Conservation (phyloP, 2,888 invertebrate genomes). For the Uloborus plumipes region DNA sequence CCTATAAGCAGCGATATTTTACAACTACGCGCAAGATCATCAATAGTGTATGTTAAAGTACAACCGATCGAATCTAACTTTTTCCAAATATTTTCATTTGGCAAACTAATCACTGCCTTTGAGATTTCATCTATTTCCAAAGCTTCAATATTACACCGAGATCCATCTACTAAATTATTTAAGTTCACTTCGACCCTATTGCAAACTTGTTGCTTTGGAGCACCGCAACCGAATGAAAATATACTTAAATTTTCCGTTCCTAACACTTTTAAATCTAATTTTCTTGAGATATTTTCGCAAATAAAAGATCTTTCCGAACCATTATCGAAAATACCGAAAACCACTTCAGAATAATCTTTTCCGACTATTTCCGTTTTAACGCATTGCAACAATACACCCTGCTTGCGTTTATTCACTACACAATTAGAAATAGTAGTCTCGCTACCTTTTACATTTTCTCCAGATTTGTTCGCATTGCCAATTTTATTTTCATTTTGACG, state of each 20-base stretch:
- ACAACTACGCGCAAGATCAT: background rate
- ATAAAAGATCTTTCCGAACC: background rate
- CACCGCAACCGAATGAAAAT: background rate
- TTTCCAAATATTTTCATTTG: background rate
- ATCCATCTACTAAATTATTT: background rate
- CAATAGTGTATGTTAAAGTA: background rate
- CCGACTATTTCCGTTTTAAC: background rate
- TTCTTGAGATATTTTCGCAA: background rate
- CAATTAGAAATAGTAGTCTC: background rate
- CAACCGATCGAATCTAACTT: background rate
- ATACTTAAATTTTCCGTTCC: background rate
- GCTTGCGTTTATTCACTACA: background rate
- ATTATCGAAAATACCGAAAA: background rate
- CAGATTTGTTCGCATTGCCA: background rate
- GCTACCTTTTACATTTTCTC: background rate
- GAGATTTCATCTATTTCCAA: slow-evolving; percentile 4
- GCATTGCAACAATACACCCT: background rate
- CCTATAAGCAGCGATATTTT: slow-evolving; percentile 1
- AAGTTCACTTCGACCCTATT: background rate
- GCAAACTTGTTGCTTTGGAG: background rate
- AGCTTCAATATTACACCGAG: background rate
- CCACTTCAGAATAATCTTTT: background rate
- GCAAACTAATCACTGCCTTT: background rate
- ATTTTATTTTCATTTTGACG: background rate
- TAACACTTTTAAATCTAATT: background rate